These are phyloP conservation scores for Hafferia zeledoni DNA, from an alignment of 2,797 vertebrate species.

Conservation along the genomic window DNA sequence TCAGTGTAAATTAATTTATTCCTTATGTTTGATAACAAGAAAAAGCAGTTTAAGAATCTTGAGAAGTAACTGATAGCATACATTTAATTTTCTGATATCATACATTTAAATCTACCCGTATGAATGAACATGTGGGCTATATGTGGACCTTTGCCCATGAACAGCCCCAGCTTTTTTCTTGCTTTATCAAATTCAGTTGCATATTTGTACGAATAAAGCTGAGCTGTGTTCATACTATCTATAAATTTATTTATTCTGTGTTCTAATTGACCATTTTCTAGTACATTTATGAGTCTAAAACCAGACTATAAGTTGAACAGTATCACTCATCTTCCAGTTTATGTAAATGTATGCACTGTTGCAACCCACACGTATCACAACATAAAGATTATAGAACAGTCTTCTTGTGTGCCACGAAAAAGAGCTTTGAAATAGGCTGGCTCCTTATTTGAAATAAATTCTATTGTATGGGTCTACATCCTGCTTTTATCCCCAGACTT, in stretches of 20 bases:
- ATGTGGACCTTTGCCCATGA: neutral
- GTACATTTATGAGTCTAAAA: constrained; percentile 17
- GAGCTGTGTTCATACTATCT: neutral
- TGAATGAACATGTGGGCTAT: neutral
- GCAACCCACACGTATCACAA: neutral
- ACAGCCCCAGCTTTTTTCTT: neutral
- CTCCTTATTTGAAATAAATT: neutral
- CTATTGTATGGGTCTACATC: neutral
- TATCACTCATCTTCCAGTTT: constrained; percentile 2
- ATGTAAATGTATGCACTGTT: constrained; percentile 31
- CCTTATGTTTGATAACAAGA: neutral
- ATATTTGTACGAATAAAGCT: neutral
- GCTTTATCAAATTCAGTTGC: neutral
- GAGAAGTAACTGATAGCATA: neutral
- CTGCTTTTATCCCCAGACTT: neutral
- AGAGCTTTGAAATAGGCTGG: neutral
- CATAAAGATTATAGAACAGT: neutral
- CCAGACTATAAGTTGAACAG: neutral
- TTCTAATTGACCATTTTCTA: neutral
- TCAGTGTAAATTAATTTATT: neutral
- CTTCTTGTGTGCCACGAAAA: neutral
- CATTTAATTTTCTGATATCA: neutral
- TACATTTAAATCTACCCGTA: neutral
- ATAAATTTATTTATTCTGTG: neutral
- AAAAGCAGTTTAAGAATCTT: neutral